Evolutionary conservation across 2,113 vertebrate species (phyloP), one percentile per base, ranked within the genome.

Genomic region (Cyrtonyx montezumae): DNA sequence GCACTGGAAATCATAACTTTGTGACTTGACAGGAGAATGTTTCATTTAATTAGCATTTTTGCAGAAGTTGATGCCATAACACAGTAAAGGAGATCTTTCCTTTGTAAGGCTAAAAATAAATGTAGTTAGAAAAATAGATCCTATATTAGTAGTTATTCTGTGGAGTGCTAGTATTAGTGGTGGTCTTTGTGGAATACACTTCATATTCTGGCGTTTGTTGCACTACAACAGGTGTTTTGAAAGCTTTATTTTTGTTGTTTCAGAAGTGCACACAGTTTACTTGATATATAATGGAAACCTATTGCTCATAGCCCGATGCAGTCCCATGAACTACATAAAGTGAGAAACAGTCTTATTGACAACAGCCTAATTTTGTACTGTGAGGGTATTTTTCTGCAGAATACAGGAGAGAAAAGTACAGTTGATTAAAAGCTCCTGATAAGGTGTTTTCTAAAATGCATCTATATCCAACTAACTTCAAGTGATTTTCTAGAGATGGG

Each of bases 21-120:
- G 10, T 73, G 43, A 3, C 46, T 49, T 48, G n/a, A 34, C 63
- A 63, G 28, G 37, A 87, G 40, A 76, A 53, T 56, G 22, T 43
- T 81, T 65, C 43, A 8, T 82, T 10, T 61, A 32, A 8, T 75
- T 78, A 87, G 6, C 2, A 1, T 8, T 73, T 88, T 40, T 32
- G 7, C 43, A 66, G 70, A 36, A 87, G n/a, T 59, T 87, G 88
- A 76, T 77, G n/a, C 26, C 19, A 5, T 66, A n/a, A 37, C 6
- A 30, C 42, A 49, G 4, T 62, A 71, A 73, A 78, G 37, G 25
- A 68, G 34, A 46, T 59, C 43, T 63, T 91, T 51, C 21, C 12
- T 75, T 70, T 81, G 42, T 26, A 81, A 82, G 13, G 9, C 36
- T 90, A 30, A 49, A 63, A 49, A 42, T 78, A 84, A 78, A 84